Evolutionary conservation across 2,888 invertebrate genomes (phyloP).

Genomic region (Linnaemya vulpina): DNA sequence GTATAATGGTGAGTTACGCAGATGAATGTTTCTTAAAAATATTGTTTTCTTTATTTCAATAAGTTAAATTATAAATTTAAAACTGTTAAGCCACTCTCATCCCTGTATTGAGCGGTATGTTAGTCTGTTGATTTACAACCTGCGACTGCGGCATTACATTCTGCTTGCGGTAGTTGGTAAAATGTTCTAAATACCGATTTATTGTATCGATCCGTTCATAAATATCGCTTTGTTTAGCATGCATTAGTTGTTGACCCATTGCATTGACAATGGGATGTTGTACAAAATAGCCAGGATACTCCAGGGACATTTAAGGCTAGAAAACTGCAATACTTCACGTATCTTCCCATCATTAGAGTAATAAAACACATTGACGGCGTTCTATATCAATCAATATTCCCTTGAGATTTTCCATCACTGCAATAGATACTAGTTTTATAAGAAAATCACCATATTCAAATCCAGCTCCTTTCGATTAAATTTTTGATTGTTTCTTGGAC

Average conservation of each 20-base stretch:
- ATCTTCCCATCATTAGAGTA: constrained; percentile 95
- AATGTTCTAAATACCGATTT: constrained; percentile 97
- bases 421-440: constrained; percentile 95
- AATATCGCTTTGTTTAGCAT: constrained; percentile 80
- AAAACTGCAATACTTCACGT: constrained; percentile 95
- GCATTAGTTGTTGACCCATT: constrained; percentile 80
- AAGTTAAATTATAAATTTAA: constrained; percentile 22
- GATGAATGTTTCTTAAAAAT: not conserved
- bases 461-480: constrained; percentile 94
- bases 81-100: constrained; percentile 60
- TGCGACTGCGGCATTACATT: constrained; percentile 81
- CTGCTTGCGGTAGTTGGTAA: constrained; percentile 92
- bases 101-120: constrained; percentile 51
- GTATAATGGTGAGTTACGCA: not conserved
- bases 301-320: constrained; percentile 89
- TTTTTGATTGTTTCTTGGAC: constrained; percentile 93
- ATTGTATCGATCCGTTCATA: constrained; percentile 96
- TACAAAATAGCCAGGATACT: constrained; percentile 87
- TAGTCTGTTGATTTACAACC: constrained; percentile 46
- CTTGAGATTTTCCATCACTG: constrained; percentile 96
- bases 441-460: constrained; percentile 96
- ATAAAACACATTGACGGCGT: constrained; percentile 94
- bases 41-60: constrained; percentile 26
- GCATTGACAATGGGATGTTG: constrained; percentile 79
- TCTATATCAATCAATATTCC: constrained; percentile 97